These are phyloP conservation scores for Ibycter americanus DNA, from an alignment of 2,797 vertebrate genomes.

Conservation along the genomic window DNA sequence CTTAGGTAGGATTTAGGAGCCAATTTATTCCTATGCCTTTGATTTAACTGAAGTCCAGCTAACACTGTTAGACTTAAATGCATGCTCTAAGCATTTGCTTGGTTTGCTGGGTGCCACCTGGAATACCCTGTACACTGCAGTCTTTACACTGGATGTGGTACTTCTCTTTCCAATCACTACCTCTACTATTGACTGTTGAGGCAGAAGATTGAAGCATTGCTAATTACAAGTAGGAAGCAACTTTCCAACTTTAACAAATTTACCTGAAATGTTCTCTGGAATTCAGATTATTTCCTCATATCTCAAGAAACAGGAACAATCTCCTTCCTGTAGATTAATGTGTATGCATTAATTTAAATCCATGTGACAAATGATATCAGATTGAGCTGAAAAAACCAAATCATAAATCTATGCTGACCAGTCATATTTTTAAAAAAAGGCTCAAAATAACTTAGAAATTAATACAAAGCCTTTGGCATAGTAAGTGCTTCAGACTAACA, in stretches of 20 bases:
- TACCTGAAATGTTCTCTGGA: not conserved
- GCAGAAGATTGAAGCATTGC: not conserved
- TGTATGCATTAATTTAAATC: not conserved
- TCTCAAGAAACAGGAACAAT: not conserved
- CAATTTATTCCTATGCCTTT: not conserved
- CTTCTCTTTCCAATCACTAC: not conserved
- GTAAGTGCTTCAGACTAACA: not conserved
- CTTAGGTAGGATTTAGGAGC: not conserved
- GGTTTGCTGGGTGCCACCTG: not conserved
- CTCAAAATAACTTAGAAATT: slow-evolving; percentile 11
- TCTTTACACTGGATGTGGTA: not conserved
- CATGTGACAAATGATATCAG: not conserved
- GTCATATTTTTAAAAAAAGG: not conserved
- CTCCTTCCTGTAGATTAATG: not conserved
- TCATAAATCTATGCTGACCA: not conserved
- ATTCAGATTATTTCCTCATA: not conserved
- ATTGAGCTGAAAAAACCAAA: not conserved
- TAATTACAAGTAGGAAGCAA: not conserved
- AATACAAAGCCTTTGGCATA: slow-evolving; percentile 16
- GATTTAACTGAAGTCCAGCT: not conserved
- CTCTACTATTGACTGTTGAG: not conserved
- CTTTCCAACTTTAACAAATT: not conserved
- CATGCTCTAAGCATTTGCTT: not conserved
- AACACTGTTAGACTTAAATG: not conserved
- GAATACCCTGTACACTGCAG: not conserved